phyloP scores from a whole-genome alignment of 1,140 invertebrate genomes.

The Euura lappo region DNA sequence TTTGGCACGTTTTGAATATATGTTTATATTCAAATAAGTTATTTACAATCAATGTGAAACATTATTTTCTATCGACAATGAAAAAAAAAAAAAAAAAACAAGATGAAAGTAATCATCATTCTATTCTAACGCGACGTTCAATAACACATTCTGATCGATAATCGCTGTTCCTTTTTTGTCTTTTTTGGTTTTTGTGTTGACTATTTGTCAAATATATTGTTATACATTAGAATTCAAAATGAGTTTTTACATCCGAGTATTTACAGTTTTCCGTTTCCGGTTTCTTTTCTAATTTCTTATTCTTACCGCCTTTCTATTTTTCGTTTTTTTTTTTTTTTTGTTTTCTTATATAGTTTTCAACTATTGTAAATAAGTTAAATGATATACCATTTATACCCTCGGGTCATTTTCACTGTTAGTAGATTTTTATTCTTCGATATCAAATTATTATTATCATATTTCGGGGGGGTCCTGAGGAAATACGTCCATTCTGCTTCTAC shows the following conservation, averaged over 20 bases:
- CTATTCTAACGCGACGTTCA: too few species aligned
- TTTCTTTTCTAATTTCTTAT: conserved; percentile 23
- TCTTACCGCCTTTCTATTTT: conserved; percentile 10
- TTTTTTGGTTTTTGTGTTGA: background rate
- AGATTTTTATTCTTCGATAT: too few species aligned
- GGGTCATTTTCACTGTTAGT: too few species aligned
- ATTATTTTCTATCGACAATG: background rate
- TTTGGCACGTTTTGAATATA: background rate
- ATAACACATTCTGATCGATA: background rate
- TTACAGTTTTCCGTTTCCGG: conserved; percentile 35
- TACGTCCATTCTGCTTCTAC: too few species aligned
- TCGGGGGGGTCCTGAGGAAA: too few species aligned
- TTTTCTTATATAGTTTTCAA: too few species aligned
- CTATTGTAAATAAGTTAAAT: too few species aligned
- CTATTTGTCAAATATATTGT: background rate
- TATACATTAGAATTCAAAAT: conserved; percentile 42
- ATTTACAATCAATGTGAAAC: background rate
- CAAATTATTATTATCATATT: too few species aligned
- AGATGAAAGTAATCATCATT: too few species aligned
- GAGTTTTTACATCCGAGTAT: conserved; percentile 51
- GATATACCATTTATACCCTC: too few species aligned
- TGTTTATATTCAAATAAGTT: background rate
- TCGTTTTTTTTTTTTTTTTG: background rate
- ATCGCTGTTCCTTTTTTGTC: background rate
- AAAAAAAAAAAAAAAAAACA: too few species aligned